Conservation (phyloP, 2,888 invertebrate genomes). For the Oscheius sp. region DNA sequence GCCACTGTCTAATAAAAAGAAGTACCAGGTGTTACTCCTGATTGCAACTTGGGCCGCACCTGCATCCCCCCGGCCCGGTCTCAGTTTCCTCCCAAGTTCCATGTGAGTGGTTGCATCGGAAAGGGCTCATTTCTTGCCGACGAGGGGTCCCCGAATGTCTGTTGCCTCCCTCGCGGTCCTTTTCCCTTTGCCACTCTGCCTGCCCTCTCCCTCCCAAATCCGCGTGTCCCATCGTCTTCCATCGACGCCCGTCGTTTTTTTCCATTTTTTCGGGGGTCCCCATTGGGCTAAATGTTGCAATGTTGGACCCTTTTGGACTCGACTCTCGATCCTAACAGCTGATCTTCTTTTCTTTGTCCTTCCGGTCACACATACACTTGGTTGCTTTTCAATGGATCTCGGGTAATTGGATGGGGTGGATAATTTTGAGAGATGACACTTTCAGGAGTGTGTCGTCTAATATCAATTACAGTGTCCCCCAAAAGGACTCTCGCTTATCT, state of each 20-base stretch:
- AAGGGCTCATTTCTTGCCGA: conserved; percentile 5
- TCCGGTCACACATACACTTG: no score
- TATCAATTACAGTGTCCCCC: no score
- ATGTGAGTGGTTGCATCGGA: not conserved
- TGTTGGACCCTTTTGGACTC: no score
- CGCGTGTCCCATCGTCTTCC: conserved; percentile 31
- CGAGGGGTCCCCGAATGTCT: conserved; percentile 14
- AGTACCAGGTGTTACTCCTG: no score
- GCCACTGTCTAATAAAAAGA: no score
- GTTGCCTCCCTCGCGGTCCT: conserved; percentile 1
- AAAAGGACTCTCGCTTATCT: no score
- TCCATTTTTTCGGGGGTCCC: not conserved
- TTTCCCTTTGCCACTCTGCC: conserved; percentile 11
- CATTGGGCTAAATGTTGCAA: not conserved
- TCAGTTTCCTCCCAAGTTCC: not conserved
- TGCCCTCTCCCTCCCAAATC: conserved; percentile 22
- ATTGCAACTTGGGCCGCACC: not conserved
- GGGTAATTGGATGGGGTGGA: no score
- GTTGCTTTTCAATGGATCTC: no score
- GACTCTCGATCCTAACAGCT: no score
- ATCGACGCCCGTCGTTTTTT: conserved; percentile 31
- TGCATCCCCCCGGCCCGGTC: not conserved
- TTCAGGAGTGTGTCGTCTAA: no score
- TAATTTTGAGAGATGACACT: no score
- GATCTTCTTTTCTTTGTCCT: no score